phyloP scores from a whole-genome alignment of 2,888 invertebrate species.

The Drosophila ochracea region DNA sequence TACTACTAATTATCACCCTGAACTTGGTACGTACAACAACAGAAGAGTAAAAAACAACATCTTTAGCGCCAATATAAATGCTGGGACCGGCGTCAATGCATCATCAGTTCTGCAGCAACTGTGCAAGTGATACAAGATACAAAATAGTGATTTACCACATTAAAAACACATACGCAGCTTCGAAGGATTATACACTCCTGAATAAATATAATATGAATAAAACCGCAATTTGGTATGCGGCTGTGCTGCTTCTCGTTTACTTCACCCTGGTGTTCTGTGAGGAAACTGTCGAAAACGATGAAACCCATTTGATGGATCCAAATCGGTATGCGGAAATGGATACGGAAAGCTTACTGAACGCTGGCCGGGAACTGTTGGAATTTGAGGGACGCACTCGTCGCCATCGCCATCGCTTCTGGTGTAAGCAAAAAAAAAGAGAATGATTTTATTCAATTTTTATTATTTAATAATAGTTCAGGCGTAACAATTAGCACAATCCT shows the following conservation, averaged over 20 bases:
- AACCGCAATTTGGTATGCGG: conserved; percentile 71
- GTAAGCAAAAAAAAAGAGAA: conserved; percentile 47
- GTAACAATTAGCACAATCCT: conserved; percentile 51
- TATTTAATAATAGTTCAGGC: conserved; percentile 31
- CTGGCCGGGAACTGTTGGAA: conserved; percentile 66
- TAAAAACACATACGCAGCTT: background rate
- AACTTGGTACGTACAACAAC: conserved; percentile 57
- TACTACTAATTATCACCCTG: conserved; percentile 71
- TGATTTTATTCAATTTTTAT: background rate
- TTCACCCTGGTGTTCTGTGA: conserved; percentile 77
- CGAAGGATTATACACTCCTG: conserved; percentile 47
- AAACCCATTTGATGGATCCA: conserved; percentile 44
- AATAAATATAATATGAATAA: conserved; percentile 69
- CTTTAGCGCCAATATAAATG: conserved; percentile 60
- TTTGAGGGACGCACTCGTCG: conserved; percentile 75
- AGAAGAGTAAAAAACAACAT: conserved; percentile 1
- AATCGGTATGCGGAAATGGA: conserved; percentile 31
- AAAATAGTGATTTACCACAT: conserved; percentile 28
- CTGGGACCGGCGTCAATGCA: conserved; percentile 40
- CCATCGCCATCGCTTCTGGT: conserved; percentile 69
- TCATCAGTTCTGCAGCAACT: conserved; percentile 72
- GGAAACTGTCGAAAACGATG: conserved; percentile 41
- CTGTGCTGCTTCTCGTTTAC: conserved; percentile 72
- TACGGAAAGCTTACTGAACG: conserved; percentile 45
- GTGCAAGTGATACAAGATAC: conserved; percentile 41